Evolutionary conservation across 2,888 invertebrate genomes (phyloP).

Genomic region (Troides helena): DNA sequence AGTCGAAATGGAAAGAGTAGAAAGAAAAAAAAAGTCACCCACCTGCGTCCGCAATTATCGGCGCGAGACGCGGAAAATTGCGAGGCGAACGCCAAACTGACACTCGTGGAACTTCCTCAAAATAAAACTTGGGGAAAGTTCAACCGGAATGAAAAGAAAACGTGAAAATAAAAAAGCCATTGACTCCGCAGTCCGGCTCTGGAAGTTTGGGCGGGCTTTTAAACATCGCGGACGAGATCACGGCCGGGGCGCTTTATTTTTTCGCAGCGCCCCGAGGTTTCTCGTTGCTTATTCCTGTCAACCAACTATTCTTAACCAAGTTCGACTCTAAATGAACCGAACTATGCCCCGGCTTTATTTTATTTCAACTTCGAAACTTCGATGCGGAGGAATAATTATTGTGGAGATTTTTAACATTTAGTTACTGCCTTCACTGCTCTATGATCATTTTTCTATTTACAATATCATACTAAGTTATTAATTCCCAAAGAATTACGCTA

Average conservation of each 20-base stretch:
- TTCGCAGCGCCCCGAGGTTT: slow-evolving; percentile 57
- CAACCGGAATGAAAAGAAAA: slow-evolving; percentile 77
- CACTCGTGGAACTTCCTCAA: slow-evolving; percentile 76
- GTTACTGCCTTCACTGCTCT: background rate
- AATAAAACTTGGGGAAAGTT: slow-evolving; percentile 75
- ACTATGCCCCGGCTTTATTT: slow-evolving; percentile 26
- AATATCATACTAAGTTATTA: too few relatives aligned
- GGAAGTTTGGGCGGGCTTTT: slow-evolving; percentile 71
- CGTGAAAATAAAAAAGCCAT: slow-evolving; percentile 77
- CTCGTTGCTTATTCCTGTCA: slow-evolving; percentile 61
- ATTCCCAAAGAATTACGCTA: too few relatives aligned
- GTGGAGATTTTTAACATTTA: slow-evolving; percentile 20
- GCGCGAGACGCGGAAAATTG: slow-evolving; percentile 75
- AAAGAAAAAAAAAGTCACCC: slow-evolving; percentile 53
- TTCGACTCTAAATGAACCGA: slow-evolving; percentile 28
- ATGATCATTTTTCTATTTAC: too few relatives aligned
- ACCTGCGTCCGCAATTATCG: slow-evolving; percentile 79
- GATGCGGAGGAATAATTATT: slow-evolving; percentile 22
- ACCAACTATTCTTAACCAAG: slow-evolving; percentile 51
- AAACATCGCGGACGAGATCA: slow-evolving; percentile 65
- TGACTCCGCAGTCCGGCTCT: slow-evolving; percentile 71
- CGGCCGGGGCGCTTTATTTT: slow-evolving; percentile 51
- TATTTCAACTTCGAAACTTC: slow-evolving; percentile 22
- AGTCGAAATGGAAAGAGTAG: slow-evolving; percentile 32
- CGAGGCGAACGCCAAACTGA: slow-evolving; percentile 74